Evolutionary conservation across 2,113 vertebrate genomes (phyloP).

Genomic region (Brachionichthys hirsutus): DNA sequence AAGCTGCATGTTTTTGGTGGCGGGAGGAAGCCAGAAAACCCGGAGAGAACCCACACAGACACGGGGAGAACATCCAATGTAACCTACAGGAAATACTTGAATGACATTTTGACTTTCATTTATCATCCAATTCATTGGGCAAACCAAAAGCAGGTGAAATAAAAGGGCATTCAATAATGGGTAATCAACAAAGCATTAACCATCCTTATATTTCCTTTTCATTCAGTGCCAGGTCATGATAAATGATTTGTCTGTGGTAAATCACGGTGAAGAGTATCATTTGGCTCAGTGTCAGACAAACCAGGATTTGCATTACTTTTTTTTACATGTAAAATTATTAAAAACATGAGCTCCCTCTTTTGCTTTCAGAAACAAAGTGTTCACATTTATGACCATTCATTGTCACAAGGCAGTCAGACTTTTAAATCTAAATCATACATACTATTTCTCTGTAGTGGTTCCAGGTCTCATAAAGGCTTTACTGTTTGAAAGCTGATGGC

Average conservation of each 20-base stretch:
- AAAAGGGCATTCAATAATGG: no score
- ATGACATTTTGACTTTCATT: no score
- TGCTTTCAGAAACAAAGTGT: not conserved
- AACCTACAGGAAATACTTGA: no score
- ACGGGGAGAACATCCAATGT: no score
- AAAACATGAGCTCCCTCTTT: not conserved
- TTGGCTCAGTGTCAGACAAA: no score
- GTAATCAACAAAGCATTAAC: not conserved
- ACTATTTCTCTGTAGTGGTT: conserved; percentile 2
- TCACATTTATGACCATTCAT: not conserved
- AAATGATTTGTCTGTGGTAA: not conserved
- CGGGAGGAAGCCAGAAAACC: no score
- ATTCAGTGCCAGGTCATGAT: not conserved
- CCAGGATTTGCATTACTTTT: no score
- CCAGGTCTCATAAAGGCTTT: not conserved
- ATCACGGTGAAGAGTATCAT: not conserved
- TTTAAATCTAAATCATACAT: not conserved
- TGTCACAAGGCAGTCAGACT: not conserved
- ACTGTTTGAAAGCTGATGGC: conserved; percentile 10
- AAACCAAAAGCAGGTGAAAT: no score
- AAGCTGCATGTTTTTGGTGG: no score
- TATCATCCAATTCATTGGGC: no score
- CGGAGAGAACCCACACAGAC: no score
- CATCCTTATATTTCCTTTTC: not conserved
- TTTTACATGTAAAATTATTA: no score